These are phyloP conservation scores for Verasper variegatus DNA, from an alignment of 2,113 vertebrate species.

Conservation along the genomic window DNA sequence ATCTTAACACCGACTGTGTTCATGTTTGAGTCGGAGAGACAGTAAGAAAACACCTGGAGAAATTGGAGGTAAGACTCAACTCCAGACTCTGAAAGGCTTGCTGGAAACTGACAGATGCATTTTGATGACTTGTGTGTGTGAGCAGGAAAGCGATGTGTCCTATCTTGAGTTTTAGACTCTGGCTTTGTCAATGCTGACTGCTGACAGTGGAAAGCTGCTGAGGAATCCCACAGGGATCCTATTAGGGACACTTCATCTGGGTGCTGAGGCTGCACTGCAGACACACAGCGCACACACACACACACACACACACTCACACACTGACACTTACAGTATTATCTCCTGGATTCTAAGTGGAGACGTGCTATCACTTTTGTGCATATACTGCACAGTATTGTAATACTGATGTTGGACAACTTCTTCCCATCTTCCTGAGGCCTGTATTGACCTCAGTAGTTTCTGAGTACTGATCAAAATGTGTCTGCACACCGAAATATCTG, in stretches of 20 bases:
- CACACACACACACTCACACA: conserved; percentile 11
- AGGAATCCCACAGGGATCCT: conserved; percentile 74
- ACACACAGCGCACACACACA: conserved; percentile 20
- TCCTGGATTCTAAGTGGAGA: background rate
- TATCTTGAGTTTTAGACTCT: conserved; percentile 49
- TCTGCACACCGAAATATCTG: background rate
- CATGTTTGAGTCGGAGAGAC: conserved; percentile 36
- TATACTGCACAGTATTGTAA: background rate
- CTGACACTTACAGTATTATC: conserved; percentile 9
- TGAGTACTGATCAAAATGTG: background rate
- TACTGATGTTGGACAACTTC: background rate
- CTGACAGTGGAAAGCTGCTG: conserved; percentile 65
- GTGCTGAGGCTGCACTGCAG: conserved; percentile 65
- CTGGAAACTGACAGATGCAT: conserved; percentile 21
- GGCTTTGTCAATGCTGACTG: conserved; percentile 52
- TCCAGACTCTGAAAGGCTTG: background rate
- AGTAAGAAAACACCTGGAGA: conserved; percentile 23
- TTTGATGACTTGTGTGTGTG: conserved; percentile 33
- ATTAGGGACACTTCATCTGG: conserved; percentile 70
- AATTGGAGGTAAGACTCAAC: conserved; percentile 5
- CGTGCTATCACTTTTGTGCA: conserved; percentile 6
- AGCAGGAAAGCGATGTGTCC: conserved; percentile 12
- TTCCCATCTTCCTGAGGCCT: background rate
- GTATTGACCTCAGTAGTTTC: background rate
- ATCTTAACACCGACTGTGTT: conserved; percentile 1